Base-by-base conservation (phyloP, 2,113 vertebrate genomes). In the Archilochus colubris region DNA sequence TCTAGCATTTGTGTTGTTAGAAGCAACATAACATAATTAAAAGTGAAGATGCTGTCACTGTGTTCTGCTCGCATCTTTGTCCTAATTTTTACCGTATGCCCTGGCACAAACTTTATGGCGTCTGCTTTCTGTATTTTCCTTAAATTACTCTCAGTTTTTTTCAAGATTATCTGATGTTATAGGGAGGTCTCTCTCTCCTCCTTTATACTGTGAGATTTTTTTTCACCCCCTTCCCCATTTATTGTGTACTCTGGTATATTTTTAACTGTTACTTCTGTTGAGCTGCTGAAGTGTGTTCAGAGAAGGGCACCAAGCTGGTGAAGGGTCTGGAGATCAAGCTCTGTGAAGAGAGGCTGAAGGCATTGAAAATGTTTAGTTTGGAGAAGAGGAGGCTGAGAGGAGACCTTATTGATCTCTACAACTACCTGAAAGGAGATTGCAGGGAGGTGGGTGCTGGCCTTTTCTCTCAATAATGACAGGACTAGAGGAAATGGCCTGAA, bases 31-130 rank as follows among this genome's bases (percentile, higher is more conserved):
- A 21, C 33, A 36, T 75, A 88, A 88, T 73, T 88, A 55, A 64
- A 95, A 94, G 75, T 87, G 10, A 89, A 94, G 87, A 94, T 36
- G n/a, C 17, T 82, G 81, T 80, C 59, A 69, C 31, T 62, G 43
- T 66, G 14, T 77, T 89, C 68, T 51, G 75, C 72, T 50, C 10
- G 22, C 3, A 2, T 44, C 82, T 83, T 88, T 64, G 36, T 81
- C 44, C 68, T 88, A 18, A 40, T 61, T 88, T 90, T 81, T 87
- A 59, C 24, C 62, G 84, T 61, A 78, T 36, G 28, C 19, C 55
- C 94, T 84, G 84, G 36, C 64, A 90, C 19, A 77, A 67, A 77
- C 43, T 91, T 69, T 50, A 31, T 38, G 33, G 48, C 61, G 43
- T 61, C 63, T 86, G n/a, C 63, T 91, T 91, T 81, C 53, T 44